Evolutionary conservation across 2,113 vertebrate genomes (phyloP), one percentile per base, ranked within the genome.

Genomic region (Malurus melanocephalus): DNA sequence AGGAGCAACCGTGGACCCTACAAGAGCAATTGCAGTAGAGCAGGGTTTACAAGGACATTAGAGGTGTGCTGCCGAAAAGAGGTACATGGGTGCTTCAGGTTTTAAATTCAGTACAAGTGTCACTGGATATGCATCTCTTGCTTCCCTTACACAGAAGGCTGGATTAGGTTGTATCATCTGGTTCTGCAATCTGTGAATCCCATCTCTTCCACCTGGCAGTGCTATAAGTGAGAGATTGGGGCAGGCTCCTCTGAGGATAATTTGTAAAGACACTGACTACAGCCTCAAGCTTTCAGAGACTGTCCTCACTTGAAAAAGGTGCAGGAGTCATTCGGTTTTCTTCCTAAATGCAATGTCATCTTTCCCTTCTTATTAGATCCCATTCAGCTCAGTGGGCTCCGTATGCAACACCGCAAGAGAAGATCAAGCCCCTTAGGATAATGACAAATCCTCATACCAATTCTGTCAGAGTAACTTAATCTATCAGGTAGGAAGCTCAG

Each of bases 311-410:
- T 74, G 64, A 86, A 90, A 86, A 52, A 51, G 83, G 46, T 46
- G 18, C 40, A 42, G 62, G 55, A 89, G 48, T 73, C 35, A 67
- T 87, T 85, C 49, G 2, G 16, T 46, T 59, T 69, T 83, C 74
- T 69, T 77, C 66, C 73, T 62, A 92, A 96, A 82, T 86, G 92
- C 74, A 90, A 21, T 64, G 56, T 95, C 88, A 82, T 90, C 65
- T 90, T 94, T 97, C 87, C 90, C 84, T 89, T 89, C 88, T 88
- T 89, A 78, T 96, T 92, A 92, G 64, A 84, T 81, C 66, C 87
- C 65, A 76, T 95, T 94, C 89, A 81, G 79, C 60, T 93, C 68
- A 65, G 73, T 68, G 28, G 66, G 74, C 78, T 90, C 88, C 1
- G 0, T 60, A 75, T 59, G 61, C 43, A 46, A 35, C 57, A 38